Conservation (phyloP, 2,888 invertebrate genomes). For the Ptychoptera contaminata region DNA sequence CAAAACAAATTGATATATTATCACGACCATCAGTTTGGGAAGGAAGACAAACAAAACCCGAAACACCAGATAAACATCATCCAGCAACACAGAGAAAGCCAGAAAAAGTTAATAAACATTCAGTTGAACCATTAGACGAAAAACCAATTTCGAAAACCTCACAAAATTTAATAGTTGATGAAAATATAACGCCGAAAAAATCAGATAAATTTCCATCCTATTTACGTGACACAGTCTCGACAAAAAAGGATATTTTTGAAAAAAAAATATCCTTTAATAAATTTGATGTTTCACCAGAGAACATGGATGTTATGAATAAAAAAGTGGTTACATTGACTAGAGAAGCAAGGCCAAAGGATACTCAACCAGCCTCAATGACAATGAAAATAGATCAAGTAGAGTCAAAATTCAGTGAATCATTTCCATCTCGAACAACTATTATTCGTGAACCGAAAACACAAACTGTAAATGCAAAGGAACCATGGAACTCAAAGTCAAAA, state of each 20-base stretch:
- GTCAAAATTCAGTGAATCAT: too few relatives aligned
- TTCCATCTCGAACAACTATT: too few relatives aligned
- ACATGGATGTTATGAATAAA: constrained; percentile 14
- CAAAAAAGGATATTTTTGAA: constrained; percentile 14
- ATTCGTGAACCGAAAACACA: too few relatives aligned
- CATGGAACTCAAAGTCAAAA: too few relatives aligned
- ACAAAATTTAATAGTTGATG: too few relatives aligned
- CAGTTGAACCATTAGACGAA: too few relatives aligned
- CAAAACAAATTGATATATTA: constrained; percentile 33
- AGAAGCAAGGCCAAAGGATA: neutral
- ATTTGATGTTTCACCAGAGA: constrained; percentile 17
- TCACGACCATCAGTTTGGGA: constrained; percentile 35
- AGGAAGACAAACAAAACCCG: constrained; percentile 15
- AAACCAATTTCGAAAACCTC: too few relatives aligned
- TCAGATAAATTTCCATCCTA: too few relatives aligned
- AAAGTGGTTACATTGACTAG: neutral
- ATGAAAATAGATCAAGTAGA: too few relatives aligned
- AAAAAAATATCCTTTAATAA: constrained; percentile 16
- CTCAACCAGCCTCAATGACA: neutral
- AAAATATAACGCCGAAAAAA: too few relatives aligned
- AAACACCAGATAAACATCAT: constrained; percentile 7
- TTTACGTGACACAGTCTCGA: constrained; percentile 20
- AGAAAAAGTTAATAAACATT: constrained; percentile 4
- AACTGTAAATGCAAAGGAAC: too few relatives aligned
- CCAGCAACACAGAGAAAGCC: constrained; percentile 19